Evolutionary conservation across 2,888 invertebrate species (phyloP).

Genomic region (Tiliacea citrago): DNA sequence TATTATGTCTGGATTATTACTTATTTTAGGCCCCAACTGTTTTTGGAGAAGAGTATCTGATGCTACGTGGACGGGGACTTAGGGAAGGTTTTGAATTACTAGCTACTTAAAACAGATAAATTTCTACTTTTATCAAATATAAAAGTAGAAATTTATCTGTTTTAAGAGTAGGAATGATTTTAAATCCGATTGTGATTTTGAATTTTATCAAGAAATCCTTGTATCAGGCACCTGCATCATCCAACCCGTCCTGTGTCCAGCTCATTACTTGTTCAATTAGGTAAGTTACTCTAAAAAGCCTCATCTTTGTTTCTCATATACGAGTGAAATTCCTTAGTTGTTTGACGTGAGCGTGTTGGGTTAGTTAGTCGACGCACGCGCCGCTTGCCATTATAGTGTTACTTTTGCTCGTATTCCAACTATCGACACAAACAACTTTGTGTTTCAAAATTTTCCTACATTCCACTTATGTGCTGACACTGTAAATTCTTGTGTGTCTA

Average conservation of each 20-base stretch:
- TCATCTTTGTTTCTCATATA: constrained; percentile 80
- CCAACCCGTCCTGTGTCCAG: constrained; percentile 41
- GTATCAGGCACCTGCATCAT: constrained; percentile 49
- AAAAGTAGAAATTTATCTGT: background rate
- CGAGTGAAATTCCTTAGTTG: constrained; percentile 80
- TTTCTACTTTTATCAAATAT: no score
- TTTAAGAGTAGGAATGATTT: background rate
- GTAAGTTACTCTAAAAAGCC: constrained; percentile 76
- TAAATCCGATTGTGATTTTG: background rate
- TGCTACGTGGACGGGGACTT: background rate
- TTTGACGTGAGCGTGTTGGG: constrained; percentile 75
- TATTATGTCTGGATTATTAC: background rate
- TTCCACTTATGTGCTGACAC: constrained; percentile 51
- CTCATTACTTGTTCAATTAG: constrained; percentile 80
- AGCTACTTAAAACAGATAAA: no score
- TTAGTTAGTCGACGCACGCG: constrained; percentile 73
- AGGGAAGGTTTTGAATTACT: background rate
- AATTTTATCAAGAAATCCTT: constrained; percentile 21
- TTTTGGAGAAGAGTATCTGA: background rate
- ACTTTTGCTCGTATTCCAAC: constrained; percentile 64
- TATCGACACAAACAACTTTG: constrained; percentile 42
- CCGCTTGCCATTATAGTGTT: constrained; percentile 58
- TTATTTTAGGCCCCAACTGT: background rate
- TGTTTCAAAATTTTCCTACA: constrained; percentile 54
- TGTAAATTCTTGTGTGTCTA: constrained; percentile 39